These are phyloP conservation scores for Zaprionus davidi DNA, from an alignment of 1,140 invertebrate genomes.

Conservation along the genomic window DNA sequence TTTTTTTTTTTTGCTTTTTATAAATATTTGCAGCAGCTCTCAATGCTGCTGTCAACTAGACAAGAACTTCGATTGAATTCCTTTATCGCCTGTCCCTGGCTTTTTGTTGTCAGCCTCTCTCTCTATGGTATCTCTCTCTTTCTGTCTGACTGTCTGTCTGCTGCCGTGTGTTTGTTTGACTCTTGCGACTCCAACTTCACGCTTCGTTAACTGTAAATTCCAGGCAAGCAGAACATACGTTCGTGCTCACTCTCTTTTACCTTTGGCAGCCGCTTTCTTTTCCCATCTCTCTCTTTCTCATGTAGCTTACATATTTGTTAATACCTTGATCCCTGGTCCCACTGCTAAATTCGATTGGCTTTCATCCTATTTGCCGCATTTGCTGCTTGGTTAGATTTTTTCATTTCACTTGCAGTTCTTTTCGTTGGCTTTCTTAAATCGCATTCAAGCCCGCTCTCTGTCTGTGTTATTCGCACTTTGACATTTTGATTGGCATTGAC, in stretches of 20 bases:
- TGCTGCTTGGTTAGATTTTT: slow-evolving; percentile 80
- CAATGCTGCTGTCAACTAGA: slow-evolving; percentile 68
- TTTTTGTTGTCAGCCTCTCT: slow-evolving; percentile 33
- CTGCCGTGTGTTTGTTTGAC: slow-evolving; percentile 37
- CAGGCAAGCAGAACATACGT: slow-evolving; percentile 61
- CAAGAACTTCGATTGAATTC: slow-evolving; percentile 78
- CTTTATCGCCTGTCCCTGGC: slow-evolving; percentile 58
- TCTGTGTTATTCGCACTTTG: slow-evolving; percentile 67
- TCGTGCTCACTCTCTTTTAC: slow-evolving; percentile 8
- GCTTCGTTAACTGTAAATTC: slow-evolving; percentile 80
- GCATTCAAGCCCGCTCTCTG: background rate
- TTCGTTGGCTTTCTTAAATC: slow-evolving; percentile 27
- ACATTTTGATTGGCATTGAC: slow-evolving; percentile 80
- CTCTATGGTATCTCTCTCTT: background rate
- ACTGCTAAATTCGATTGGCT: slow-evolving; percentile 74
- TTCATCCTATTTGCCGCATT: slow-evolving; percentile 81
- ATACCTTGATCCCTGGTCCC: slow-evolving; percentile 61
- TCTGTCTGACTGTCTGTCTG: slow-evolving; percentile 11
- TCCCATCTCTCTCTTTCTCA: slow-evolving; percentile 8
- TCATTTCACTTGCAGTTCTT: slow-evolving; percentile 53
- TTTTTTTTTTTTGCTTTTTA: slow-evolving; percentile 2
- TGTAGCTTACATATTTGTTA: slow-evolving; percentile 70
- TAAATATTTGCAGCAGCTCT: slow-evolving; percentile 69
- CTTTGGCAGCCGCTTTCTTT: background rate
- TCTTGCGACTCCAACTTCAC: slow-evolving; percentile 65